Base-by-base conservation (phyloP, 2,888 invertebrate genomes). In the Rhamphomyia laevipes region DNA sequence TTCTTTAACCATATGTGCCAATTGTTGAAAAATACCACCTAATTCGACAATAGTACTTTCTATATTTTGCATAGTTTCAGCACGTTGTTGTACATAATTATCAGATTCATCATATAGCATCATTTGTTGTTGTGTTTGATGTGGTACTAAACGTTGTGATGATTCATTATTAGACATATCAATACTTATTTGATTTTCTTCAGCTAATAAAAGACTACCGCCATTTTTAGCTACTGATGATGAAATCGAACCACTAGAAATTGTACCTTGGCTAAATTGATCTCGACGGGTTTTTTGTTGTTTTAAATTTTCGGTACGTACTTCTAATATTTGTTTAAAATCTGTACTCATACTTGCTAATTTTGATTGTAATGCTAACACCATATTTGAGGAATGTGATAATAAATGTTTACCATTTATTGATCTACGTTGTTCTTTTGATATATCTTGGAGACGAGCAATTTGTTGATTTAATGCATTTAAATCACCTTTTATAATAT, bases 1-100 rank as follows among this genome's bases (percentile, higher is more conserved):
- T 49, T 71, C 71, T 40, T 71, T 71, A 15, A 99, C 96, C 93
- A 99, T 95, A 63, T 87, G 86, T 5, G 92, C 92, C 57, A 93
- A 68, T 70, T 96, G 95, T 63, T 91, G 90, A 70, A 97, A 99
- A 64, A 99, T 97, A 12, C 92, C 91, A n/a, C 99, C 99, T 43
- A 99, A 74, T 70, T 99, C 99, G 13, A 97, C 94, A 61, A 99
- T 97, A 16, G 97, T 97, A 46, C 92, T 90, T 72, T 99, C 99
- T 63, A 99, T 99, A 67, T 90, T 95, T 70, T 97, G 94, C 96
- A 99, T 97, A 1, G 97, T 94, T 68, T 95, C 94, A 37, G 94
- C 94, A 60, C 99, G 78, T 62, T 86, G 86, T 62, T 90, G 88
- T 38, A 95, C 79, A 73, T 96, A 97, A 44, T 84, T 78, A 63